Evolutionary conservation across 35 echinoderm and acorn worm species (phyloP), one percentile per base, ranked within the genome.

Genomic region (Ophioderma brevispina): DNA sequence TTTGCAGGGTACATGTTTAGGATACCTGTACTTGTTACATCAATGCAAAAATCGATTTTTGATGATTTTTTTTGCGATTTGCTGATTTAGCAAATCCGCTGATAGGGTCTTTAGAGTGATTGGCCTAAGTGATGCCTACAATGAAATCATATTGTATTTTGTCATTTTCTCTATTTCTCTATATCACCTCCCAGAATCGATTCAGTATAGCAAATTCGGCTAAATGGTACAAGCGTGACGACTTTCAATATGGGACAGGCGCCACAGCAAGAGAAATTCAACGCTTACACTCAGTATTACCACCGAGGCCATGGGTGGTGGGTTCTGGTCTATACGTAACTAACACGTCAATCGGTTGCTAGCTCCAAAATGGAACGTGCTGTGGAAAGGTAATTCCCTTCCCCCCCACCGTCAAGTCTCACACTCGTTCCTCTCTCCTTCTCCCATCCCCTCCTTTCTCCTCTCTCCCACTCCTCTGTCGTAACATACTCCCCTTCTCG

Each of bases 191-290:
- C 43, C 95, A 93, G 97, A 33, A 90, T 99, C 30, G 97, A 99
- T 76, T 99, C 56, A 92, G 88, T 50, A 93, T 99, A 32, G 94
- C 94, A 83, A 50, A 81, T 99, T 33, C 89, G 80, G 49, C 81
- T 99, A 0, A 76, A 89, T 50, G 78, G 78, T 3, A 28, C 39
- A 33, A 46, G 81, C 37, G 87, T 99, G n/a, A 28, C 55, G 93
- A 25, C 83, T 99, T 17, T 93, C 95, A 79, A 76, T 99, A 1
- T 99, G 97, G 97, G 97, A 99, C 40, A 99, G n/a, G n/a, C 97
- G 28, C 91, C 97, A 1, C 93, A 93, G 10, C 97, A 99, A 82
- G 97, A 99, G 83, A 92, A 88, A 40, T 99, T 92, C 85, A 87
- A 91, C 42, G 90, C 93, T 99, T 33, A 99, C 97, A 1, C 91